Evolutionary conservation across 2,888 invertebrate species (phyloP).

Genomic region (Cerastis leucographa): DNA sequence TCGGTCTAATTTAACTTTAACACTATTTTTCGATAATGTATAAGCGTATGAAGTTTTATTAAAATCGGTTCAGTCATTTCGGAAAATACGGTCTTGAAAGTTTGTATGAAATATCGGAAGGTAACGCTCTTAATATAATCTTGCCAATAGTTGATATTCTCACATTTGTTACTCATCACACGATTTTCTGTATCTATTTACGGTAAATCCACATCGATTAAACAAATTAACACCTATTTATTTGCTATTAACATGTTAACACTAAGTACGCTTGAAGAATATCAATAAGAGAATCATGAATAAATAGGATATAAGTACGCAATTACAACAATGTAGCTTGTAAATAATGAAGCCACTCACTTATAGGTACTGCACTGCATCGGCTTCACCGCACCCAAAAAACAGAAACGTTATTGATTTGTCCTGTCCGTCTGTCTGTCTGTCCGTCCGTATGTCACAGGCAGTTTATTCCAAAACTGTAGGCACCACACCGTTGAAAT

Average conservation of each 20-base stretch:
- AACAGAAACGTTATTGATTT: not conserved
- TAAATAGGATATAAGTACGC: not conserved
- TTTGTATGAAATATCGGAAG: too few species aligned
- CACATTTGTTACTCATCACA: not conserved
- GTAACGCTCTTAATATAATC: too few species aligned
- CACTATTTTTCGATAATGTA: too few species aligned
- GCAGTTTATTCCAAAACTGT: too few species aligned
- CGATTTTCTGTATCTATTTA: not conserved
- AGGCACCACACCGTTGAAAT: too few species aligned
- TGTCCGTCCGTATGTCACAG: not conserved
- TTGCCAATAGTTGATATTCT: not conserved
- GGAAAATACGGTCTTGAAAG: too few species aligned
- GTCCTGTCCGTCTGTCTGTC: too few species aligned
- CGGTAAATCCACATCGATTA: conserved; percentile 19
- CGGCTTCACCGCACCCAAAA: not conserved
- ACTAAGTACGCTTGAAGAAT: conserved; percentile 14
- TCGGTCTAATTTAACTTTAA: too few species aligned
- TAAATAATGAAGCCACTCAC: not conserved
- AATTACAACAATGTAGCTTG: conserved; percentile 13
- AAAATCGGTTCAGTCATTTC: too few species aligned
- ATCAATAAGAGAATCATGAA: conserved; percentile 6
- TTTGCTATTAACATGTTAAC: conserved; percentile 27
- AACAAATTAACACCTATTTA: conserved; percentile 30
- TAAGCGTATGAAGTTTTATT: too few species aligned
- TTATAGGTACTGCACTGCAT: not conserved